Conservation (phyloP, 2,888 invertebrate genomes). For the Heliconius charithonia region DNA sequence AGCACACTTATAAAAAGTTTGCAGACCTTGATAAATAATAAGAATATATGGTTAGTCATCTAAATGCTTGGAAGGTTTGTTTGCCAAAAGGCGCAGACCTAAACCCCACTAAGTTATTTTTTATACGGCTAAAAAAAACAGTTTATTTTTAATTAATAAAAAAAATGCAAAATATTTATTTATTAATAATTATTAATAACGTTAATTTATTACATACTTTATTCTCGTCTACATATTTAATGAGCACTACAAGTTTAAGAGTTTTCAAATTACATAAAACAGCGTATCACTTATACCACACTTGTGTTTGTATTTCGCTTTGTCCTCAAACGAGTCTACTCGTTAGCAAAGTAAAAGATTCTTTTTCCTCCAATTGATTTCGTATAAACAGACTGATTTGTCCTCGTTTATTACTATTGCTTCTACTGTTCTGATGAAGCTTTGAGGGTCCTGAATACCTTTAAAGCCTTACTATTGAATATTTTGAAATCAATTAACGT, state of each 20-base stretch:
- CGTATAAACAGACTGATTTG: conserved; percentile 45
- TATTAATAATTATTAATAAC: too few relatives aligned
- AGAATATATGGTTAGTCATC: too few relatives aligned
- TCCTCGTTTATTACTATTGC: conserved; percentile 39
- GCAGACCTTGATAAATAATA: too few relatives aligned
- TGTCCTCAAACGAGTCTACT: conserved; percentile 41
- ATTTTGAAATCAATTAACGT: conserved; percentile 17
- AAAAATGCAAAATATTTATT: too few relatives aligned
- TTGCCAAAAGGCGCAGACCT: too few relatives aligned
- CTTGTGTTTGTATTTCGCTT: conserved; percentile 43
- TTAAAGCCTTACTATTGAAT: conserved; percentile 17
- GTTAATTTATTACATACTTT: too few relatives aligned
- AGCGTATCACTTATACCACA: conserved; percentile 20
- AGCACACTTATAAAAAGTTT: too few relatives aligned
- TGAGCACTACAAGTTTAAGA: not conserved
- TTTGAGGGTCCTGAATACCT: conserved; percentile 26
- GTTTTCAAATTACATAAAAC: not conserved
- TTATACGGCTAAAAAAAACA: too few relatives aligned
- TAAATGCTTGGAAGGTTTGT: too few relatives aligned
- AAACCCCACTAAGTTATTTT: too few relatives aligned
- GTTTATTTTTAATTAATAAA: too few relatives aligned
- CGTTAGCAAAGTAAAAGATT: conserved; percentile 44
- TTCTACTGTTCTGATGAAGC: conserved; percentile 33
- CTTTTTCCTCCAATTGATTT: conserved; percentile 41
- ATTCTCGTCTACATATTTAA: too few relatives aligned